Evolutionary conservation across 2,113 vertebrate species (phyloP).

Genomic region (Mus pahari): DNA sequence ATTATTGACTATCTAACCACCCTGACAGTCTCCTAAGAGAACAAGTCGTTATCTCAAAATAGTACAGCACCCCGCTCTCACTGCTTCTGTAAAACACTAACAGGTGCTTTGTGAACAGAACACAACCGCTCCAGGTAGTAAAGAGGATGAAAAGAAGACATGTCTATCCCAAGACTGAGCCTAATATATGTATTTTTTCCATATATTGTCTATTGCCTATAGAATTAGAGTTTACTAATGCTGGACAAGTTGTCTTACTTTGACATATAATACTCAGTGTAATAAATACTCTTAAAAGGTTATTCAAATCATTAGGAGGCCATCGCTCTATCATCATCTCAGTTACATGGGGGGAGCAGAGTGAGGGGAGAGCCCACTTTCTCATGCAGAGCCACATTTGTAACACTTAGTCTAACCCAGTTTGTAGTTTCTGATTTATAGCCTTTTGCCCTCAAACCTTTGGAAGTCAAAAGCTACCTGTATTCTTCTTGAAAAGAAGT

Average conservation of each 20-base stretch:
- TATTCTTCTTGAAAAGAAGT: neutral
- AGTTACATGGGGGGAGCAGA: neutral
- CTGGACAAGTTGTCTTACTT: neutral
- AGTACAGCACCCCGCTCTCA: neutral
- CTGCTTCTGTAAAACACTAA: neutral
- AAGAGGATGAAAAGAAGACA: slow-evolving; percentile 17
- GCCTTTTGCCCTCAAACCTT: neutral
- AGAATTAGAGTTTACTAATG: slow-evolving; percentile 13
- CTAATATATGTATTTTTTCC: neutral
- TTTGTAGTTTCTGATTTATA: neutral
- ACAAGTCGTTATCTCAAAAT: neutral
- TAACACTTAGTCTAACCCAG: neutral
- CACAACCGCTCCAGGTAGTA: neutral
- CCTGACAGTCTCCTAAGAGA: neutral
- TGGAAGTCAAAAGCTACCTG: neutral
- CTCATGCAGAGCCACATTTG: neutral
- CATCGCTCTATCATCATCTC: neutral
- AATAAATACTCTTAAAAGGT: neutral
- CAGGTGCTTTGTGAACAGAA: neutral
- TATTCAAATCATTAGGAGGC: neutral
- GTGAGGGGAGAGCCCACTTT: neutral
- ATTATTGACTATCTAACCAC: neutral
- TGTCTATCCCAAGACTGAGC: neutral
- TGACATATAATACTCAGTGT: neutral
- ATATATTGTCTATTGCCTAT: neutral